Conservation (phyloP, 2,797 vertebrate genomes). For the Telmatherina bonti region DNA sequence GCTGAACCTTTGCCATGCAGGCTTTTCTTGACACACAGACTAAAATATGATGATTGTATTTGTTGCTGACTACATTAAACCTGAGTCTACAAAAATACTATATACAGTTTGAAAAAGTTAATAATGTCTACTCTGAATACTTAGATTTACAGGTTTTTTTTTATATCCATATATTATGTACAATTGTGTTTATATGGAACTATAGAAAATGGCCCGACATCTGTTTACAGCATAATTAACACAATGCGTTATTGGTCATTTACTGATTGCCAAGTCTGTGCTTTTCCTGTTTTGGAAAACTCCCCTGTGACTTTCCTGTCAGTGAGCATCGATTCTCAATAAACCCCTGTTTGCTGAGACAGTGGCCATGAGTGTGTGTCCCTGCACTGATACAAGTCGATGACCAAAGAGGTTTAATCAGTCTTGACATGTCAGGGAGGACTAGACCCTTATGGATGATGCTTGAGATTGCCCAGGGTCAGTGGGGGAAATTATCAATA, state of each 20-base stretch:
- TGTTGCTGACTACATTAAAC: neutral
- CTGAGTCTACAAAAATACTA: neutral
- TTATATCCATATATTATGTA: too few species aligned
- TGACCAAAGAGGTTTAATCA: conserved; percentile 29
- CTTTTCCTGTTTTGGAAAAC: conserved; percentile 32
- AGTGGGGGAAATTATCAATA: conserved; percentile 22
- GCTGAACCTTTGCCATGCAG: neutral
- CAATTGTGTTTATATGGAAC: too few species aligned
- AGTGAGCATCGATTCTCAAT: conserved; percentile 34
- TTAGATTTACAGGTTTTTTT: too few species aligned
- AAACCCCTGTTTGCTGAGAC: conserved; percentile 21
- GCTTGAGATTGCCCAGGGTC: conserved; percentile 5
- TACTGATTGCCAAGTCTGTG: conserved; percentile 11
- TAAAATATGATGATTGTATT: neutral
- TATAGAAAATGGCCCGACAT: conserved; percentile 25
- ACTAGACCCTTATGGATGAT: conserved; percentile 19
- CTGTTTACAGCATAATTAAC: conserved; percentile 1
- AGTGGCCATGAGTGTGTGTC: conserved; percentile 19
- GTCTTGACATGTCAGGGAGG: conserved; percentile 2
- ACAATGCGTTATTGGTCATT: conserved; percentile 1
- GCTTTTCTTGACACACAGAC: neutral
- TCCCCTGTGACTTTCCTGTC: conserved; percentile 17
- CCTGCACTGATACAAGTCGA: neutral
- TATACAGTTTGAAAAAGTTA: too few species aligned
- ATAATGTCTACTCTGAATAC: too few species aligned